Percentiles rank a stretch among this genome's conserved stretches.
Evolutionary conservation across 2,888 invertebrate genomes (phyloP).

Genomic region (Heteromurus nitidus): DNA sequence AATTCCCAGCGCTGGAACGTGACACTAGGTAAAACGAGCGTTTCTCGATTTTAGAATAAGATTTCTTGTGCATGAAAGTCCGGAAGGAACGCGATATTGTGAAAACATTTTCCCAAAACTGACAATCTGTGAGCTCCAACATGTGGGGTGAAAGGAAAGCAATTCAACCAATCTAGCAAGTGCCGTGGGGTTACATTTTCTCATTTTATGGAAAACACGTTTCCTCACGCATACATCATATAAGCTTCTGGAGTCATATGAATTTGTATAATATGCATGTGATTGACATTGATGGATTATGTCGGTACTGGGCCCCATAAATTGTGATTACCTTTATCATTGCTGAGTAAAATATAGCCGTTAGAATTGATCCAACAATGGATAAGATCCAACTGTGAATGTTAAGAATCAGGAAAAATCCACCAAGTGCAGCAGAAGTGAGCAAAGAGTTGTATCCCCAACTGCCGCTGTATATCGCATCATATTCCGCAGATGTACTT

Average conservation of each 20-base stretch:
- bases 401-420: conserved; percentile 64
- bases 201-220: too few relatives aligned
- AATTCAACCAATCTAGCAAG: too few relatives aligned
- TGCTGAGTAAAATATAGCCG: conserved; percentile 54
- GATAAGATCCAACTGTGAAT: conserved; percentile 62
- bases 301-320: too few relatives aligned
- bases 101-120: neutral
- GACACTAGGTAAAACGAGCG: conserved; percentile 44
- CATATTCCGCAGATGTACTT: conserved; percentile 49
- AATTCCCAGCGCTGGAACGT: conserved; percentile 64
- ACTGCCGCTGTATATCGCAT: conserved; percentile 62
- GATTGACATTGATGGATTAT: neutral
- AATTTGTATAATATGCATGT: neutral
- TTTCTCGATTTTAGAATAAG: neutral
- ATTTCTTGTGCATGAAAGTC: neutral
- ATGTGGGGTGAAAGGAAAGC: too few relatives aligned
- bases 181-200: too few relatives aligned
- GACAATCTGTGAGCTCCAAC: neutral
- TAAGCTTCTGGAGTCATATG: neutral
- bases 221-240: neutral
- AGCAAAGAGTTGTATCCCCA: conserved; percentile 67
- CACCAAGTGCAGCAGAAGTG: conserved; percentile 65
- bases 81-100: neutral
- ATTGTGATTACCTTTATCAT: conserved; percentile 64
- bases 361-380: conserved; percentile 55